Percentiles rank a stretch among this genome's conserved stretches.
Evolutionary conservation across 2,888 invertebrate species (phyloP).

Genomic region (Uloborus plumipes): DNA sequence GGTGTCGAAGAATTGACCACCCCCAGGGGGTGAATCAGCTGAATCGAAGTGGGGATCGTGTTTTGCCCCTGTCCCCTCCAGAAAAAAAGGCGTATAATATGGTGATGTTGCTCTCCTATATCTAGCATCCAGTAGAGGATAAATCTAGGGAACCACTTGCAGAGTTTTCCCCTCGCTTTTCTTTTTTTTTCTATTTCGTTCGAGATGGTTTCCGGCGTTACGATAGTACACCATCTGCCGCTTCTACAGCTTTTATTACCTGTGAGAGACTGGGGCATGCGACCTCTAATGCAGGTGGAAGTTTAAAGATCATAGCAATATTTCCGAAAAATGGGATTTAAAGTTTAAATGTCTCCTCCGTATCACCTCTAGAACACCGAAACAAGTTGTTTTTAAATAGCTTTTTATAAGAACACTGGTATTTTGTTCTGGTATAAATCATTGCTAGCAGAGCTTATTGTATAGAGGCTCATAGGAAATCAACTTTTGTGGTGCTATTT

Average conservation of each 20-base stretch:
- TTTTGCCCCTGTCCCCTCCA: slow-evolving; percentile 11
- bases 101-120: slow-evolving; percentile 23
- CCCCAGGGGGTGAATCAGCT: slow-evolving; percentile 38
- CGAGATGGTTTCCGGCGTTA: slow-evolving; percentile 33
- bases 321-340: no score
- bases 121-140: no score
- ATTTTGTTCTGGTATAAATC: no score
- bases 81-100: slow-evolving; percentile 44
- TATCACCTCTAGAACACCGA: no score
- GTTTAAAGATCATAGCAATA: neutral
- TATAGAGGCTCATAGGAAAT: no score
- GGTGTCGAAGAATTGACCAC: slow-evolving; percentile 44
- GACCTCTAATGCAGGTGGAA: neutral
- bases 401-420: no score
- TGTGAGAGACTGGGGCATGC: neutral
- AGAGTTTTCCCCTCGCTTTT: slow-evolving; percentile 1
- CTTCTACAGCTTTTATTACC: neutral
- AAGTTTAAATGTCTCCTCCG: no score
- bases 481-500: no score
- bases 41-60: slow-evolving; percentile 12
- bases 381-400: no score
- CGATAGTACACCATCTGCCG: slow-evolving; percentile 37
- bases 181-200: slow-evolving; percentile 1
- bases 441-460: no score
- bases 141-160: no score